A percentile compares a stretch with the other conserved stretches of the same genome.
Conservation (phyloP, 2,888 invertebrate genomes). For the Limnephilus rhombicus region DNA sequence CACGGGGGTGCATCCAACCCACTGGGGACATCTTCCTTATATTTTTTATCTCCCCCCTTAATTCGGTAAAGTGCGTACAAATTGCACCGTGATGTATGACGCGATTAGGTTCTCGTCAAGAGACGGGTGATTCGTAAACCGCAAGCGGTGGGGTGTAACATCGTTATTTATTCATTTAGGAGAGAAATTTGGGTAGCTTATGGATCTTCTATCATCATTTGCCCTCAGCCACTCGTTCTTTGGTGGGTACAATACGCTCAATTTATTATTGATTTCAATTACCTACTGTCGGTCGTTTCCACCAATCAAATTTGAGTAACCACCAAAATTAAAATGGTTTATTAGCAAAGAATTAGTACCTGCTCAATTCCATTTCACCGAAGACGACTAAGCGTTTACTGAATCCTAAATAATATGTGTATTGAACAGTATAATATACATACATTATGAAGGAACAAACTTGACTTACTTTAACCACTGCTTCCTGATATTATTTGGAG, state of each 20-base stretch:
- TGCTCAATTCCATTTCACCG: too few relatives aligned
- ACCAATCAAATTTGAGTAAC: background rate
- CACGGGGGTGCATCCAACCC: slow-evolving; percentile 10
- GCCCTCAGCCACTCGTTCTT: background rate
- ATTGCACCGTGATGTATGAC: slow-evolving; percentile 58
- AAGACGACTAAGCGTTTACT: too few relatives aligned
- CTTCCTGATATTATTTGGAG: too few relatives aligned
- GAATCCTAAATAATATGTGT: too few relatives aligned
- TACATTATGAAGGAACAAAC: too few relatives aligned
- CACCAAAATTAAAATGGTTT: background rate
- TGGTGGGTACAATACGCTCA: background rate
- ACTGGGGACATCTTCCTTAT: background rate
- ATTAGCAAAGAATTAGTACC: too few relatives aligned
- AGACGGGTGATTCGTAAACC: slow-evolving; percentile 50
- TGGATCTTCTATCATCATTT: slow-evolving; percentile 27
- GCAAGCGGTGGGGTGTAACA: slow-evolving; percentile 22
- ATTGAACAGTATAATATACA: too few relatives aligned
- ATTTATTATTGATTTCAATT: background rate
- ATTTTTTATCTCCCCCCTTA: slow-evolving; percentile 56
- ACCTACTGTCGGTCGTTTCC: background rate
- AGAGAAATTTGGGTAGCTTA: slow-evolving; percentile 8
- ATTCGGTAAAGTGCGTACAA: slow-evolving; percentile 62
- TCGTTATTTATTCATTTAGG: slow-evolving; percentile 36
- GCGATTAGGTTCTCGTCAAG: slow-evolving; percentile 18
- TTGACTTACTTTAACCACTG: too few relatives aligned